Base-by-base conservation (phyloP, 2,888 invertebrate genomes). In the Mongoloraphidia duomilia region DNA sequence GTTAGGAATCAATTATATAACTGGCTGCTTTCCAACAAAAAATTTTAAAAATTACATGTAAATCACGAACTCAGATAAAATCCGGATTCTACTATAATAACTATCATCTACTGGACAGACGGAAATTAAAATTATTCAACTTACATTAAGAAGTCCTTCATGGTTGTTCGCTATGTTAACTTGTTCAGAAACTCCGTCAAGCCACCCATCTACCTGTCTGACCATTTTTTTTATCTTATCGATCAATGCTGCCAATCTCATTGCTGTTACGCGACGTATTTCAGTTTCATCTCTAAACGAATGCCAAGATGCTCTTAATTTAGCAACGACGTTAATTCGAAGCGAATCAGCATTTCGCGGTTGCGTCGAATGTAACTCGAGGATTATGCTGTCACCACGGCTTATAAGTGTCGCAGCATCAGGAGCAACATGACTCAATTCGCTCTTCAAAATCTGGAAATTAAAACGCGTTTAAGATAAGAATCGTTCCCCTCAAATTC, bases 341-440 rank as follows among this genome's bases (percentile, higher is more conserved):
- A 68, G 67, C 53, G 65, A 65, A 41, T 69, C 68, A 35, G 69
- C 59, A 35, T 68, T 52, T 37, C 62, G 60, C 10, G 64, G 65
- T 56, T 68, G 69, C 8, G 64, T 65, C 60, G 58, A 56, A 63
- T 84, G 84, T n/a, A 75, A 76, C 39, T 74, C 75, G 63, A 84
- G 76, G 33, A 85, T 81, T 41, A 87, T 69, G 50, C 81, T 79
- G 65, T 87, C 86, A 0, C 87, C 86, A 60, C 79, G 79, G 13
- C 85, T 84, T 54, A 87, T 85, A 35, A 85, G 69, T 50, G 80
- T 77, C 8, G 85, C 86, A 51, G 84, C 84, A 63, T 83, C 84
- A 2, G 84, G 83, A 10, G 85, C 84, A 53, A 84, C 65, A 49
- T 69, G 68, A 35, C 75, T 76, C 52, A 80, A 63, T 63, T 81